These are phyloP conservation scores for Netelia inedita DNA, from an alignment of 2,888 invertebrate genomes.

Conservation along the genomic window DNA sequence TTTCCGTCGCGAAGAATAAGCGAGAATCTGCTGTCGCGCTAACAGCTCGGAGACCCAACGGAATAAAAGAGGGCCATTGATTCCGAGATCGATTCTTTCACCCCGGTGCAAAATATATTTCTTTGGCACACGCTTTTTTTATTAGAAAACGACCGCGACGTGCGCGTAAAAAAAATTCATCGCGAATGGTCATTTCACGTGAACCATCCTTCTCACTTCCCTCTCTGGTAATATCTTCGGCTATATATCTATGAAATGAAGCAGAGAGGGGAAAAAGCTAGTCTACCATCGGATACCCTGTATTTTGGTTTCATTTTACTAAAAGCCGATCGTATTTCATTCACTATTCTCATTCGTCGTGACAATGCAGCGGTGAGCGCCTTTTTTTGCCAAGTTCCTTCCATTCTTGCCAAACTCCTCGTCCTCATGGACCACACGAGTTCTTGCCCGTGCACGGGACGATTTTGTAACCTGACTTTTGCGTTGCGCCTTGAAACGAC, in stretches of 20 bases:
- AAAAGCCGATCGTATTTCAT: slow-evolving; percentile 84
- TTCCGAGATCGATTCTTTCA: slow-evolving; percentile 37
- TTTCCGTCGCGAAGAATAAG: too few relatives aligned
- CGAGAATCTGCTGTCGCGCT: neutral
- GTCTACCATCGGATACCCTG: slow-evolving; percentile 76
- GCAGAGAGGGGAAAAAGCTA: slow-evolving; percentile 52
- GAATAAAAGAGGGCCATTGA: slow-evolving; percentile 39
- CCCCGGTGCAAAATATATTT: slow-evolving; percentile 27
- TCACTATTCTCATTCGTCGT: slow-evolving; percentile 69
- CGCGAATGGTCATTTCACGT: slow-evolving; percentile 80
- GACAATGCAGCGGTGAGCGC: slow-evolving; percentile 60
- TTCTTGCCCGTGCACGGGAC: slow-evolving; percentile 38
- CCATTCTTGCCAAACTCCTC: slow-evolving; percentile 43
- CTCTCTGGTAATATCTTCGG: slow-evolving; percentile 45
- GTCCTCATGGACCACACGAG: slow-evolving; percentile 33
- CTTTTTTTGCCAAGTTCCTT: slow-evolving; percentile 65
- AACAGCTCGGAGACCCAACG: slow-evolving; percentile 4
- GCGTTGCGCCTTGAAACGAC: slow-evolving; percentile 53
- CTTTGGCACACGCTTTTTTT: slow-evolving; percentile 42
- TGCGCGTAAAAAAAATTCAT: slow-evolving; percentile 38
- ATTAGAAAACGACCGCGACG: slow-evolving; percentile 32
- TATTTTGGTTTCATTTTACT: slow-evolving; percentile 84
- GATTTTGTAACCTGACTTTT: slow-evolving; percentile 75
- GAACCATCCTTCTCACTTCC: slow-evolving; percentile 36
- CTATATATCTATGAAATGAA: slow-evolving; percentile 35